A percentile compares a stretch with the other conserved stretches of the same genome.
phyloP scores from a whole-genome alignment of 92 coral and sea anemone genomes.

The Pocillopora meandrina region DNA sequence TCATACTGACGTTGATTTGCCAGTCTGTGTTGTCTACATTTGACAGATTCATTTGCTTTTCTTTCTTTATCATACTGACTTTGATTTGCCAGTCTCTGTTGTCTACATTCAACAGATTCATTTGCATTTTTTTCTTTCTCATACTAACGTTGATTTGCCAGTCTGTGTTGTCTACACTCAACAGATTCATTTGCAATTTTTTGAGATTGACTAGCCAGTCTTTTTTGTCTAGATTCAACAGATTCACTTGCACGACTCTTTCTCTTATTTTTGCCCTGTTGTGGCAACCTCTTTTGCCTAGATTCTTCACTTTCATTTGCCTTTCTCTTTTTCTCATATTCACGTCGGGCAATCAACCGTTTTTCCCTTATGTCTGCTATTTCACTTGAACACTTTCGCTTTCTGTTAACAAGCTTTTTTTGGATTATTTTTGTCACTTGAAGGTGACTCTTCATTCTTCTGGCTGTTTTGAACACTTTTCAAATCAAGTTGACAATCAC shows the following conservation, averaged over 20 bases:
- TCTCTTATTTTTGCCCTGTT: constrained; percentile 1
- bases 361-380: no score
- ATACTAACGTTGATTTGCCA: background rate
- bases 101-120: background rate
- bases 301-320: no score
- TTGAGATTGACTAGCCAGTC: no score
- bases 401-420: background rate
- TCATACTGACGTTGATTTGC: constrained; percentile 15
- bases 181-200: constrained; percentile 2
- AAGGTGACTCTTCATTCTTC: background rate
- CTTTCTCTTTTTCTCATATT: no score
- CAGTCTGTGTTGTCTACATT: constrained; percentile 23
- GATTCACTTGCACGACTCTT: constrained; percentile 16
- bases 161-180: background rate
- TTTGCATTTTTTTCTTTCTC: background rate
- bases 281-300: background rate
- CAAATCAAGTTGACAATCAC: background rate
- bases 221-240: background rate
- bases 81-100: background rate
- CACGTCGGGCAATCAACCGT: no score
- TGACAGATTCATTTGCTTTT: constrained; percentile 8
- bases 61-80: constrained; percentile 1
- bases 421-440: background rate
- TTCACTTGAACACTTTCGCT: no score
- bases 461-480: background rate